These are phyloP conservation scores for Phocides pigmalion DNA, from an alignment of 1,140 invertebrate genomes.

Conservation along the genomic window DNA sequence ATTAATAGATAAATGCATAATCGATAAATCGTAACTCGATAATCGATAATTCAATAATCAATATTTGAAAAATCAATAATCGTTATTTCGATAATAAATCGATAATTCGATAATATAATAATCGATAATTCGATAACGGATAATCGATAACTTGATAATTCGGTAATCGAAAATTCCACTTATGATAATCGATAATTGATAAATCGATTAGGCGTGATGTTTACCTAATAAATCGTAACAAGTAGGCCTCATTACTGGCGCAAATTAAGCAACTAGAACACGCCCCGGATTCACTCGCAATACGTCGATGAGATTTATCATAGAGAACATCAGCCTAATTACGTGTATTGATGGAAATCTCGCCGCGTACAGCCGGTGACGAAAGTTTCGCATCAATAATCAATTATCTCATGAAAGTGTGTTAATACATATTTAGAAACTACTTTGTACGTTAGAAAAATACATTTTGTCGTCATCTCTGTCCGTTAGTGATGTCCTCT, in stretches of 20 bases:
- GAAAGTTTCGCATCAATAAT: constrained; percentile 23
- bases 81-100: too few species aligned
- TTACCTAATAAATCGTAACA: constrained; percentile 20
- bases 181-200: not conserved
- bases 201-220: constrained; percentile 15
- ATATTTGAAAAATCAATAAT: too few species aligned
- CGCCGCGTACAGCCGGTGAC: constrained; percentile 2
- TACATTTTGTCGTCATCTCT: too few species aligned
- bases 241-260: not conserved
- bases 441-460: not conserved
- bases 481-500: too few species aligned
- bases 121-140: too few species aligned
- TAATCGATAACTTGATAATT: too few species aligned
- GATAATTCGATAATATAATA: too few species aligned
- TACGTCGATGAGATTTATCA: constrained; percentile 22
- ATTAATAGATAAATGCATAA: too few species aligned
- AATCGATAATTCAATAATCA: too few species aligned
- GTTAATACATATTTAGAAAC: constrained; percentile 11
- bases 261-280: constrained; percentile 19
- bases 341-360: constrained; percentile 11
- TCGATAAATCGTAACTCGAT: too few species aligned
- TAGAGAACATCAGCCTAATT: constrained; percentile 23
- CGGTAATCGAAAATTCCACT: not conserved
- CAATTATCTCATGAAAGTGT: constrained; percentile 13
- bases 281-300: constrained; percentile 13